Evolutionary conservation across 2,888 invertebrate species (phyloP), one percentile per base, ranked within the genome.

Genomic region (Oligia fasciuncula): DNA sequence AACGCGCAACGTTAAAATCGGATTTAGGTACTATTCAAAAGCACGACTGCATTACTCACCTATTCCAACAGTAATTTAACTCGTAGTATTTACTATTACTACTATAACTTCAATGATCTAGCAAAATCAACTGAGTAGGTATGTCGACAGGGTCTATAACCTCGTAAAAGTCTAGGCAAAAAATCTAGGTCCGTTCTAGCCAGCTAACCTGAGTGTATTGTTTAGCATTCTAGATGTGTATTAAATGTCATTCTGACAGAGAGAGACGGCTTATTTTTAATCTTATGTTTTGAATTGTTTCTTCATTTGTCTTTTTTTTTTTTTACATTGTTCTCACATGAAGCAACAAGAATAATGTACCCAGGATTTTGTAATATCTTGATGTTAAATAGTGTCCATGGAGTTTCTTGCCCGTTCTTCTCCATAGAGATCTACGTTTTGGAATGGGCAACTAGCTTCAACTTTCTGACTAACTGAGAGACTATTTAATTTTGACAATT

Each of bases 151-250:
- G 86, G 88, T 87, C 84, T 77, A 72, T 57, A 77, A 87, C 84
- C 87, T 86, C 81, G 17, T 76, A 76, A 80, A 86, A 81, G 81
- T 84, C 81, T 84, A 84, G 81, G 57, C 80, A 86, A 86, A 88
- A 87, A 87, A 88, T 79, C 88, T 87, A 88, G 87, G 81, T 81
- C 73, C 68, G 71, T 70, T 84, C 78, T 54, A 72, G 76, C 40
- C 51, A 63, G 84, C 73, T 80, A 54, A 63, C 49, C 62, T 77
- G 60, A 54, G 66, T 81, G 67, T 67, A 85, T 88, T 87, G 81
- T 87, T 78, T 71, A 80, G 51, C 76, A 79, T 79, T 87, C 51
- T 63, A 85, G 73, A 76, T 73, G 57, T 70, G 46, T 29, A n/a
- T 76, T 46, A 60, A 69, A 74, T 73, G 65, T 69, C 14, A 35